Percentiles rank a stretch among this genome's conserved stretches.
These are phyloP conservation scores for Montipora sp. DNA, from an alignment of 64 coral and sea anemone species.

Conservation along the genomic window DNA sequence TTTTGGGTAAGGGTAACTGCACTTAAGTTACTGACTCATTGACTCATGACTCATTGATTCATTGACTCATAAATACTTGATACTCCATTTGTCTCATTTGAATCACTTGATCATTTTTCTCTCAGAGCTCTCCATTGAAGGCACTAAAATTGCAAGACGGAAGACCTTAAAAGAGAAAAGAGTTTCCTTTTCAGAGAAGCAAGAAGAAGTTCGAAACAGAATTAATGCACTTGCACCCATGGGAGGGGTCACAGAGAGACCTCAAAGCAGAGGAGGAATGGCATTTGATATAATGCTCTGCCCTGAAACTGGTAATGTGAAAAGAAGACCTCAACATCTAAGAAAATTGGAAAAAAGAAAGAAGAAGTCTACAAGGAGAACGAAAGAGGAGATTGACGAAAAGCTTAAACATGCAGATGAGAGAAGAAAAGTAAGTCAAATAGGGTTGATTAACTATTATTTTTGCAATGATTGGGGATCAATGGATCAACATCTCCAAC, in stretches of 20 bases:
- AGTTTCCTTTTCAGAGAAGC: conserved; percentile 80
- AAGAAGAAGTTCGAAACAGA: conserved; percentile 77
- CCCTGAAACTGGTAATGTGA: conserved; percentile 96
- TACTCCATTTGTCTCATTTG: background rate
- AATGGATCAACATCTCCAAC: too few relatives aligned
- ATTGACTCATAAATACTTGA: too few relatives aligned
- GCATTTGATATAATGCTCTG: conserved; percentile 85
- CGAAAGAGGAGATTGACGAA: conserved; percentile 90
- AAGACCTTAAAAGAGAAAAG: conserved; percentile 68
- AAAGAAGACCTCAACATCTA: conserved; percentile 83
- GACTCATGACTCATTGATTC: too few relatives aligned
- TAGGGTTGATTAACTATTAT: background rate
- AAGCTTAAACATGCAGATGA: conserved; percentile 81
- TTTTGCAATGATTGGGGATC: background rate
- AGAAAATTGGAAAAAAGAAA: conserved; percentile 84
- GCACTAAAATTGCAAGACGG: conserved; percentile 70
- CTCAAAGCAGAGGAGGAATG: conserved; percentile 83
- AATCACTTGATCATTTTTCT: background rate
- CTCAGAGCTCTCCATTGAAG: conserved; percentile 78
- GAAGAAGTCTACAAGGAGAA: conserved; percentile 71
- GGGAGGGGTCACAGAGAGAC: conserved; percentile 77
- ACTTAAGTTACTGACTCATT: too few relatives aligned
- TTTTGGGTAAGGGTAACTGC: too few relatives aligned
- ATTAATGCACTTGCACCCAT: conserved; percentile 66
- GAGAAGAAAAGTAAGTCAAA: conserved; percentile 73